phyloP scores from a whole-genome alignment of 2,888 invertebrate genomes.

The Brachycybe producta region DNA sequence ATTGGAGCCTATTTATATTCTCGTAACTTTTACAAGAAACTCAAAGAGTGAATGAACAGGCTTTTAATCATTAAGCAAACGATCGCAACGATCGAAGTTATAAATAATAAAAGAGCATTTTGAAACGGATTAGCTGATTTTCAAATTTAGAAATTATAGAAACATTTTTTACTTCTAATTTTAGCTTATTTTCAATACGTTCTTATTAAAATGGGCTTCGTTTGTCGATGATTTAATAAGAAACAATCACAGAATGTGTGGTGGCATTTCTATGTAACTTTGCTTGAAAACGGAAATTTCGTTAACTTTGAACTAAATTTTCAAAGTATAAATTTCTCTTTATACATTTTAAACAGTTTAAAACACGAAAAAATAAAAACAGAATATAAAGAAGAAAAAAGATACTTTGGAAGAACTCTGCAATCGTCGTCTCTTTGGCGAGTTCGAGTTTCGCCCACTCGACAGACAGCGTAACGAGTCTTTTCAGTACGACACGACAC shows the following conservation, averaged over 20 bases:
- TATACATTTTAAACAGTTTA: background rate
- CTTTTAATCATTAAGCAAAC: too few species aligned
- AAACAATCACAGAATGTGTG: background rate
- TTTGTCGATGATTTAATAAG: background rate
- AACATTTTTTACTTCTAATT: too few species aligned
- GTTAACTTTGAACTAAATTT: background rate
- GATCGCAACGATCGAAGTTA: too few species aligned
- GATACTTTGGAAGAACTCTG: conserved; percentile 12
- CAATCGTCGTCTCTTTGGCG: conserved; percentile 11
- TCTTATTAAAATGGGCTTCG: too few species aligned
- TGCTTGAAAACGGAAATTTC: background rate
- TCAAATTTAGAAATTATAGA: too few species aligned
- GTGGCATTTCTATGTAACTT: background rate
- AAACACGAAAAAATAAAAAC: background rate
- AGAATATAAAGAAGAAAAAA: background rate
- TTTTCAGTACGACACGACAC: conserved; percentile 9
- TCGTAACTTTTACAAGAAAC: too few species aligned
- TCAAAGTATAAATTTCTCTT: background rate
- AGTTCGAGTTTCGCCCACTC: conserved; percentile 16
- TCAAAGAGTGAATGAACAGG: too few species aligned
- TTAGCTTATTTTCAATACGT: too few species aligned
- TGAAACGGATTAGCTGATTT: too few species aligned
- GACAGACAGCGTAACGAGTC: conserved; percentile 7
- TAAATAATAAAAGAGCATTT: too few species aligned
- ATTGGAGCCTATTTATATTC: too few species aligned